These are phyloP conservation scores for Pseudomyrmex pallidus DNA, from an alignment of 1,140 invertebrate genomes.

Conservation along the genomic window DNA sequence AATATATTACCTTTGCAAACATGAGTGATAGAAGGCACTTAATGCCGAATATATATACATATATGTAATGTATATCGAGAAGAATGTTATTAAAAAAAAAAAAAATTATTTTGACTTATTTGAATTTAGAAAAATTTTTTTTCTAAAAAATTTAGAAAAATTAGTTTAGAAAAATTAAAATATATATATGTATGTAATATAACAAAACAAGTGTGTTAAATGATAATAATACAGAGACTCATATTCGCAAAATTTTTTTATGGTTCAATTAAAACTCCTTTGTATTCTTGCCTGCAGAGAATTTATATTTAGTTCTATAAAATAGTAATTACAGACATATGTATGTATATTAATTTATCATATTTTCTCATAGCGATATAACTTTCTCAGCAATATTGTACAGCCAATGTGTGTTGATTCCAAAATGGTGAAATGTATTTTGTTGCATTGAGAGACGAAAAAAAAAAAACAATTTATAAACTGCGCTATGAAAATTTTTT, in stretches of 20 bases:
- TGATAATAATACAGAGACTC: background rate
- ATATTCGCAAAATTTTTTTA: background rate
- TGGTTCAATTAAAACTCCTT: background rate
- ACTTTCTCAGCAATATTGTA: slow-evolving; percentile 53
- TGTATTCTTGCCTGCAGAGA: slow-evolving; percentile 75
- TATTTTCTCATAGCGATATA: slow-evolving; percentile 57
- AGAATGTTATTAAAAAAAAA: slow-evolving; percentile 1
- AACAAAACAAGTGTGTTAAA: background rate
- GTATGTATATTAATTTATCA: too few relatives aligned
- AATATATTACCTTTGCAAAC: background rate
- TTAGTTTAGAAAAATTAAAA: too few relatives aligned
- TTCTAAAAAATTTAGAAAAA: too few relatives aligned
- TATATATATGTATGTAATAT: background rate
- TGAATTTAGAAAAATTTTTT: too few relatives aligned
- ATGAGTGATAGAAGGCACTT: slow-evolving; percentile 11
- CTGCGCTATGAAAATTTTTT: slow-evolving; percentile 31
- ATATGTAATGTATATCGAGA: background rate
- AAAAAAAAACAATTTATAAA: slow-evolving; percentile 48
- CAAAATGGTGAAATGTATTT: slow-evolving; percentile 63
- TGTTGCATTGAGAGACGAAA: slow-evolving; percentile 42
- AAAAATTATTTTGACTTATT: too few relatives aligned
- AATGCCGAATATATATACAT: background rate
- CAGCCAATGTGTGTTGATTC: slow-evolving; percentile 65
- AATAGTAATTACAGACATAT: slow-evolving; percentile 78
- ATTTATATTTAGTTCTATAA: slow-evolving; percentile 81